A percentile compares a stretch with the other conserved stretches of the same genome.
phyloP scores from a whole-genome alignment of 2,888 invertebrate genomes.

The Drosophila atroscutellata region DNA sequence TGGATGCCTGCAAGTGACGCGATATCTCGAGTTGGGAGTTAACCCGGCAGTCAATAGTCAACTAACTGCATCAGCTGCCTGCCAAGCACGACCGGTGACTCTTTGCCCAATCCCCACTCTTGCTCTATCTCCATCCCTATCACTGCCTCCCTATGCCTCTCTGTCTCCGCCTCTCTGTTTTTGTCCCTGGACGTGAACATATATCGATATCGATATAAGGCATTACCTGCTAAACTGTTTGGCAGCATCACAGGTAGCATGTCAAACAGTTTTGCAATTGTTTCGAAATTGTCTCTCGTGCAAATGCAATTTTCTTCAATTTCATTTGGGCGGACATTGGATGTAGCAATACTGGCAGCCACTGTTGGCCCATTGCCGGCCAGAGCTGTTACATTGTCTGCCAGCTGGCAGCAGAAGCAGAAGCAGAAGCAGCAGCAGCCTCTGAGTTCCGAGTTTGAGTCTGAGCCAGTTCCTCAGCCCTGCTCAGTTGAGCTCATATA shows the following conservation, averaged over 20 bases:
- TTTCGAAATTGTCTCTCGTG: conserved; percentile 81
- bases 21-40: conserved; percentile 62
- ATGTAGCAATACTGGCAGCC: conserved; percentile 25
- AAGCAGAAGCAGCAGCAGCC: conserved; percentile 29
- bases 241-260: conserved; percentile 75
- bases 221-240: conserved; percentile 81
- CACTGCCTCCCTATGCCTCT: neutral
- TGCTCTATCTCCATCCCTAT: conserved; percentile 9
- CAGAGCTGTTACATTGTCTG: conserved; percentile 44
- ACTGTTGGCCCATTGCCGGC: conserved; percentile 32
- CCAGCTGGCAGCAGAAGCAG: conserved; percentile 61
- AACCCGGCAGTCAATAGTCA: conserved; percentile 72
- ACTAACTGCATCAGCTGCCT: conserved; percentile 75
- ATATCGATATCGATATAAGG: conserved; percentile 76
- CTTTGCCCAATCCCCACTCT: conserved; percentile 18
- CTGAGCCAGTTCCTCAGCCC: conserved; percentile 37
- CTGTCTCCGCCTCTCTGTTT: conserved; percentile 8
- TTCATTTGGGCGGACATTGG: conserved; percentile 75
- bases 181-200: conserved; percentile 29
- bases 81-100: conserved; percentile 59
- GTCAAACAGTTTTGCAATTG: conserved; percentile 82
- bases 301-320: conserved; percentile 81
- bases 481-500: conserved; percentile 27
- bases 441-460: neutral
- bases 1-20: conserved; percentile 72